Percentiles rank a stretch among this genome's conserved stretches.
Conservation (phyloP, 2,113 vertebrate species). For the Eira barbara region DNA sequence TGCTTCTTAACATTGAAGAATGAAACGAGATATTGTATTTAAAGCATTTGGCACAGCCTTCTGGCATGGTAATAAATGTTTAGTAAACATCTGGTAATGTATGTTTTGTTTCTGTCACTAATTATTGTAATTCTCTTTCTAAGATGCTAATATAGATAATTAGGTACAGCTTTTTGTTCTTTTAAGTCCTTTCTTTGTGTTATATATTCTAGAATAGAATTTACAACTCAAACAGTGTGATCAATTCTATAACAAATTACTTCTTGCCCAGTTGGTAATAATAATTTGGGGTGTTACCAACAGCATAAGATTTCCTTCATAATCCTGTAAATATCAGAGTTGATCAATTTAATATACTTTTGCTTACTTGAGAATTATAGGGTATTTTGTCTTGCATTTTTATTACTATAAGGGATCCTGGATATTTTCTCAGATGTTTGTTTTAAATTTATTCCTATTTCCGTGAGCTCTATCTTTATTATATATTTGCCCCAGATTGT, state of each 20-base stretch:
- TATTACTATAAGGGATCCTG: not conserved
- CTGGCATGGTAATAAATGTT: slow-evolving; percentile 10
- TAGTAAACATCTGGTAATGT: not conserved
- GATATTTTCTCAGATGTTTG: slow-evolving; percentile 1
- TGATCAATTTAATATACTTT: not conserved
- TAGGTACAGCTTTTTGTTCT: not conserved
- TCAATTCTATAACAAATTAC: not conserved
- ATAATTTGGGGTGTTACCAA: not conserved
- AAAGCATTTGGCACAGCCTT: slow-evolving; percentile 16
- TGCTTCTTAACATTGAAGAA: slow-evolving; percentile 8
- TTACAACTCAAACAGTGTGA: not conserved
- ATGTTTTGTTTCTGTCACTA: slow-evolving; percentile 26
- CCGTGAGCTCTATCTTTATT: not conserved
- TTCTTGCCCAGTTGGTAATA: not conserved
- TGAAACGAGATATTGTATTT: not conserved
- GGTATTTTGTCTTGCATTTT: slow-evolving; percentile 13
- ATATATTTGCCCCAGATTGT: not conserved
- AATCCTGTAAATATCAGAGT: not conserved
- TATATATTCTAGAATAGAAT: not conserved
- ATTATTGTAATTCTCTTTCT: slow-evolving; percentile 11
- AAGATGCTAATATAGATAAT: not conserved
- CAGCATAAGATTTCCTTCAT: not conserved
- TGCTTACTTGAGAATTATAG: not conserved
- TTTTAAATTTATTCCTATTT: slow-evolving; percentile 13
- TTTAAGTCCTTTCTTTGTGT: not conserved